phyloP scores from a whole-genome alignment of 2,888 invertebrate species.

The Phortica magna region DNA sequence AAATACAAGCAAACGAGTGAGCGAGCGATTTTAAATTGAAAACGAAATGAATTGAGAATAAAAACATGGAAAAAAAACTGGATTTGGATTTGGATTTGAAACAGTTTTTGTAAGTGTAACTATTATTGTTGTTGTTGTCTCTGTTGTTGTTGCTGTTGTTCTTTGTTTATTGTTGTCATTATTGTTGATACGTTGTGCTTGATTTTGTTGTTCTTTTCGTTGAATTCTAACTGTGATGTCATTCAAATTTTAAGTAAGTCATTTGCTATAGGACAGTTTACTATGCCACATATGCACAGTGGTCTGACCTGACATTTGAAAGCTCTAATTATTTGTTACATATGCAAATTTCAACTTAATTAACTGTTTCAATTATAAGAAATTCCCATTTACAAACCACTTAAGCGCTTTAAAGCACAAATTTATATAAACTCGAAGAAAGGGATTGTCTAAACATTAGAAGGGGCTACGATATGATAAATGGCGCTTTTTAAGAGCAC shows the following conservation, averaged over 20 bases:
- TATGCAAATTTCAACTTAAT: no score
- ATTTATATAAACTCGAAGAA: no score
- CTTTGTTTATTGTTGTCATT: background rate
- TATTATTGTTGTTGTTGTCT: background rate
- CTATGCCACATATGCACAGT: background rate
- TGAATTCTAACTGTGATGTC: conserved; percentile 4
- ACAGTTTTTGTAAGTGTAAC: background rate
- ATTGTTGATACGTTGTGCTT: background rate
- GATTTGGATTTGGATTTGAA: background rate
- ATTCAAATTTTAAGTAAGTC: background rate
- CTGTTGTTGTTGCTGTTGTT: background rate
- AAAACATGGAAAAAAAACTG: background rate
- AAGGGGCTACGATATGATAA: no score
- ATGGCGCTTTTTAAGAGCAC: no score
- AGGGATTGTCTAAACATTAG: no score
- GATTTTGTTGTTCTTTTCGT: background rate
- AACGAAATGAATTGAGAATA: background rate
- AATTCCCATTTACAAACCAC: no score
- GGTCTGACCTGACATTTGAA: background rate
- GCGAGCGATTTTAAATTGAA: conserved; percentile 30
- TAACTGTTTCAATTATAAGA: no score
- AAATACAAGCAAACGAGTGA: conserved; percentile 34
- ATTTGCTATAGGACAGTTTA: background rate
- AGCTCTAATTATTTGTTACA: background rate
- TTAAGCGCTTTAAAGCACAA: no score